phyloP scores from a whole-genome alignment of 1,140 invertebrate genomes.

The Eumeta japonica region DNA sequence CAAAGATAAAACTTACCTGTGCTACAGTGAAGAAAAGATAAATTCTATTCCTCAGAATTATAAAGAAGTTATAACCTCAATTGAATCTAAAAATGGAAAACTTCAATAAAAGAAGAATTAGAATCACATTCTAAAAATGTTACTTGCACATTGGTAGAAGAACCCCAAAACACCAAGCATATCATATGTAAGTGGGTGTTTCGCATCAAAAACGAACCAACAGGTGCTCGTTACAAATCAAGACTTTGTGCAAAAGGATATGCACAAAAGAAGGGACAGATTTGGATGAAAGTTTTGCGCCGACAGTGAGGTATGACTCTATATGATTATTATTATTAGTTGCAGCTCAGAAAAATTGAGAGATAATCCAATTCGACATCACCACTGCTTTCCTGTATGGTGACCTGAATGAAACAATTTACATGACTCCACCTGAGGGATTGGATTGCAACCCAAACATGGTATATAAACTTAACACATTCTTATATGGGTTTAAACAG shows the following conservation, averaged over 20 bases:
- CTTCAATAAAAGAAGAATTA: constrained; percentile 25
- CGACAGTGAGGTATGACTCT: constrained; percentile 18
- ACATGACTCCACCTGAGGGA: constrained; percentile 19
- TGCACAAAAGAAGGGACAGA: constrained; percentile 21
- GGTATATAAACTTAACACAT: constrained; percentile 33
- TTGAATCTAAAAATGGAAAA: constrained; percentile 14
- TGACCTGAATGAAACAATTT: constrained; percentile 18
- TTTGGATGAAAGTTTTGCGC: constrained; percentile 21
- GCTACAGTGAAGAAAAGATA: constrained; percentile 5
- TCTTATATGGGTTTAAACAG: constrained; percentile 43
- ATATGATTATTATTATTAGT: constrained; percentile 21
- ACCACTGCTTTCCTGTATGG: constrained; percentile 23
- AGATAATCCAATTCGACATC: constrained; percentile 21
- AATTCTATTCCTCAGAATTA: constrained; percentile 11
- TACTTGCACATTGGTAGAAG: constrained; percentile 25
- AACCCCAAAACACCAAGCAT: constrained; percentile 16
- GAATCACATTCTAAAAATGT: constrained; percentile 17
- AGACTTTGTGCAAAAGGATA: constrained; percentile 20
- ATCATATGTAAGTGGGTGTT: constrained; percentile 40
- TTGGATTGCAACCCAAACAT: constrained; percentile 7
- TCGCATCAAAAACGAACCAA: constrained; percentile 22
- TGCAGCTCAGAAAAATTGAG: constrained; percentile 15
- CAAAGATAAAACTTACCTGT: constrained; percentile 11
- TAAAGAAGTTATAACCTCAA: constrained; percentile 11
- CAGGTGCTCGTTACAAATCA: constrained; percentile 16